These are phyloP conservation scores for Cerastoderma edule DNA, from an alignment of 2,888 invertebrate genomes.

Conservation along the genomic window DNA sequence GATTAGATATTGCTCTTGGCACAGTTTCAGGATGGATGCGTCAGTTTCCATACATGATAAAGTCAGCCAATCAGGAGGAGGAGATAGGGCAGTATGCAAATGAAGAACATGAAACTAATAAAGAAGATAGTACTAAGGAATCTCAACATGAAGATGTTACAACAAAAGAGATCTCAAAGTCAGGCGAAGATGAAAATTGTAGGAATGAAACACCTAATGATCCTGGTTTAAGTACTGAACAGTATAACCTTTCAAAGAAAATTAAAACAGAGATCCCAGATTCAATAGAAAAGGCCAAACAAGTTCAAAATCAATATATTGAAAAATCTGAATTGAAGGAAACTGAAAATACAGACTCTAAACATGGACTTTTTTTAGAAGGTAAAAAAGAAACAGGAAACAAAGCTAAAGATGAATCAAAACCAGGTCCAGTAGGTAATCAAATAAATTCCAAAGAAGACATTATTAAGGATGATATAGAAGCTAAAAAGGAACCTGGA, in stretches of 20 bases:
- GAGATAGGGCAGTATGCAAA: no score
- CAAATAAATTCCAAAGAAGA: no score
- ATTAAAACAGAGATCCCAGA: no score
- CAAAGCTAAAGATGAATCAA: neutral
- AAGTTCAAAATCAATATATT: no score
- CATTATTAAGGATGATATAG: neutral
- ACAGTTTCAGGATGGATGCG: conserved; percentile 62
- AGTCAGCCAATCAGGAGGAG: conserved; percentile 22
- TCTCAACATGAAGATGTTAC: neutral
- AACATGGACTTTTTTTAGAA: no score
- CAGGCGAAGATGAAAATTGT: neutral
- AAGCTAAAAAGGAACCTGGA: neutral
- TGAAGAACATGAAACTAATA: neutral
- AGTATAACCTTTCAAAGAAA: no score
- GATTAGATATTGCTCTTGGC: conserved; percentile 53
- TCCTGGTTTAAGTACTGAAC: neutral
- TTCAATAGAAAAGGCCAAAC: no score
- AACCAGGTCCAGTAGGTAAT: no score
- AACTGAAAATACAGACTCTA: no score
- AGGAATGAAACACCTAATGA: neutral
- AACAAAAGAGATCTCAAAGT: conserved; percentile 10
- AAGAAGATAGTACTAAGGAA: conserved; percentile 5
- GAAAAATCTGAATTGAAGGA: no score
- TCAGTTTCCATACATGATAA: conserved; percentile 56
- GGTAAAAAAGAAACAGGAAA: neutral